Base-by-base conservation (phyloP, 2,113 vertebrate genomes). In the Motacilla tschutschensis region DNA sequence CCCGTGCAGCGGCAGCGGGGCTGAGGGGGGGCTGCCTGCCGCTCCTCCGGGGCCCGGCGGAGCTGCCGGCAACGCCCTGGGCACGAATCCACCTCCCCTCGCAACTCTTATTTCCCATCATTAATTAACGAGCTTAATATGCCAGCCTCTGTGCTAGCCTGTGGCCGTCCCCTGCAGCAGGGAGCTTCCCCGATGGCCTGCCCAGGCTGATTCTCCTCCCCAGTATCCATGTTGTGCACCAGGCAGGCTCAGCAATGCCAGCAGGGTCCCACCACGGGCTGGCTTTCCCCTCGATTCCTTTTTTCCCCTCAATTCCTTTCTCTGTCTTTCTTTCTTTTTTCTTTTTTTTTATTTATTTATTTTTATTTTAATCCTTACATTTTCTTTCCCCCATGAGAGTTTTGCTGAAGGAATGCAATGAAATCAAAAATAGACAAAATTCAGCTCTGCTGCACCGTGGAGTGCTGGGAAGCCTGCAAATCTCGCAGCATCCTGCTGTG, bases 381-480 rank as follows among this genome's bases (percentile, higher is more conserved):
- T 89, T 92, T 83, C 20, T 53, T 82, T 63, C 44, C 53, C 85
- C 22, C 55, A 7, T 48, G 78, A 47, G 70, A 70, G 17, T 71
- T 79, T 53, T 55, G 36, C 3, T 44, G 22, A 31, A 63, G 46
- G 47, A 88, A 89, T 44, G 77, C 38, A 75, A 12, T 21, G 33
- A 79, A 81, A 78, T 53, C 64, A 85, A 87, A 94, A 94, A 89
- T 60, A 79, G 85, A 65, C 22, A 35, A 47, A 76, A 76, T 66
- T 50, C 46, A 74, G 16, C 38, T 76, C 31, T 66, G 43, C n/a
- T 59, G 46, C 2, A 0, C 18, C 4, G 44, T 9, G 12, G 20
- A 17, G 4, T 73, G 75, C 72, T 3, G 15, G 85, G 76, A 76
- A 93, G 22, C 14, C 48, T 47, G 57, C 24, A 46, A 41, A 29